phyloP scores from a whole-genome alignment of 2,113 vertebrate genomes.

The Stigmatopora nigra region DNA sequence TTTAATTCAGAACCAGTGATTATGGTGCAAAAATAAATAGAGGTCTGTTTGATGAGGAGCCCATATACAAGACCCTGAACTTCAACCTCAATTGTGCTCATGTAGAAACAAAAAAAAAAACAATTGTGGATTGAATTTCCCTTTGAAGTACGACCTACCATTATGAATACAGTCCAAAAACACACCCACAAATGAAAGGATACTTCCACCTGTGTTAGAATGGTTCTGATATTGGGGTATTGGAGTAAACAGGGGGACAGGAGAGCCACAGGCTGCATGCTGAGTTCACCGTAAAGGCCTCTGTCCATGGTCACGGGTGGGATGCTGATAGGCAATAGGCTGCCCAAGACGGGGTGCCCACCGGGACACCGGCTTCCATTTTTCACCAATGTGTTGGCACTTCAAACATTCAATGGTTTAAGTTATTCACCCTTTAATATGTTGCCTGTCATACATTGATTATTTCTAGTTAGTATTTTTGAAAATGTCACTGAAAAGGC shows the following conservation, averaged over 20 bases:
- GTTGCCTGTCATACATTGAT: neutral
- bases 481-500: neutral
- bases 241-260: slow-evolving; percentile 70
- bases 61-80: neutral
- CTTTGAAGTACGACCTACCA: neutral
- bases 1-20: neutral
- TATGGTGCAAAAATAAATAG: neutral
- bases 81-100: neutral
- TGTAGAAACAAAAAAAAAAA: no score
- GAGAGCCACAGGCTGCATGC: slow-evolving; percentile 59
- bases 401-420: slow-evolving; percentile 16
- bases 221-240: slow-evolving; percentile 64
- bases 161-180: neutral
- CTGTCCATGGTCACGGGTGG: slow-evolving; percentile 58
- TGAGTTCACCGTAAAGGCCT: slow-evolving; percentile 68
- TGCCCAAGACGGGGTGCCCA: slow-evolving; percentile 70
- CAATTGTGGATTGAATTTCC: neutral
- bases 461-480: neutral
- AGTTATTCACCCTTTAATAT: neutral
- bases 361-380: slow-evolving; percentile 56
- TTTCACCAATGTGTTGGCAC: slow-evolving; percentile 41
- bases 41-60: neutral
- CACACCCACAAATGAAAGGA: slow-evolving; percentile 60
- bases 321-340: slow-evolving; percentile 60
- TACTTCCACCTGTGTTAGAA: slow-evolving; percentile 71